Percentiles rank a stretch among this genome's conserved stretches.
Conservation (phyloP, 2,797 vertebrate genomes). For the Xerus rutilus region DNA sequence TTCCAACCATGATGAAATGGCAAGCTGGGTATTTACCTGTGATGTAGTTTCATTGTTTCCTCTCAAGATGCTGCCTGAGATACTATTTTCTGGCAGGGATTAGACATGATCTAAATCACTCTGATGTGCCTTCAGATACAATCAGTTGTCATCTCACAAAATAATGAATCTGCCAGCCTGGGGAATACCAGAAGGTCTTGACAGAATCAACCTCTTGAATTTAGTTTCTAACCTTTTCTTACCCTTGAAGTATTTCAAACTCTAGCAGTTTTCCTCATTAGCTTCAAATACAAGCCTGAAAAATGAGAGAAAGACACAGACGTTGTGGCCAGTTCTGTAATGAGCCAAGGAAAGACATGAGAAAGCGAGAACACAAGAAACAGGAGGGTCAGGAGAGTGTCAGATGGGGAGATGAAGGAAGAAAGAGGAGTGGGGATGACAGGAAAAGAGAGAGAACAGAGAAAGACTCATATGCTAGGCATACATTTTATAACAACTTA, state of each 20-base stretch:
- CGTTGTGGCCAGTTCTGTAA: background rate
- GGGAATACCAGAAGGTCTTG: slow-evolving; percentile 79
- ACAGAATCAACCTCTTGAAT: slow-evolving; percentile 81
- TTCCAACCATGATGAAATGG: slow-evolving; percentile 38
- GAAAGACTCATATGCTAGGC: slow-evolving; percentile 7
- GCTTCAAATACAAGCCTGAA: background rate
- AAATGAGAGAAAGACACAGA: background rate
- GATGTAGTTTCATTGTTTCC: slow-evolving; percentile 32
- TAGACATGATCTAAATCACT: slow-evolving; percentile 76
- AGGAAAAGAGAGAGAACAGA: background rate
- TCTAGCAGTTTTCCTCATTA: background rate
- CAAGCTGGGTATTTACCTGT: background rate
- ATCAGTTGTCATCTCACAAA: slow-evolving; percentile 83
- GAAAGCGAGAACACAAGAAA: background rate
- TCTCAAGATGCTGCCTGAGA: slow-evolving; percentile 58
- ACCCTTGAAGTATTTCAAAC: slow-evolving; percentile 68
- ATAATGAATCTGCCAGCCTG: slow-evolving; percentile 84
- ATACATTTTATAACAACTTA: background rate
- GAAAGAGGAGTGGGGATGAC: accelerated
- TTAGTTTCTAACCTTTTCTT: slow-evolving; percentile 81
- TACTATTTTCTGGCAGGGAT: slow-evolving; percentile 79
- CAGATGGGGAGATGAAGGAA: background rate
- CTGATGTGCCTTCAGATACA: slow-evolving; percentile 78
- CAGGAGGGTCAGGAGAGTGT: background rate
- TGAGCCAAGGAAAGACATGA: background rate